These are phyloP conservation scores for Rhabditoides inermis DNA, from an alignment of 2,888 invertebrate species.

Conservation along the genomic window DNA sequence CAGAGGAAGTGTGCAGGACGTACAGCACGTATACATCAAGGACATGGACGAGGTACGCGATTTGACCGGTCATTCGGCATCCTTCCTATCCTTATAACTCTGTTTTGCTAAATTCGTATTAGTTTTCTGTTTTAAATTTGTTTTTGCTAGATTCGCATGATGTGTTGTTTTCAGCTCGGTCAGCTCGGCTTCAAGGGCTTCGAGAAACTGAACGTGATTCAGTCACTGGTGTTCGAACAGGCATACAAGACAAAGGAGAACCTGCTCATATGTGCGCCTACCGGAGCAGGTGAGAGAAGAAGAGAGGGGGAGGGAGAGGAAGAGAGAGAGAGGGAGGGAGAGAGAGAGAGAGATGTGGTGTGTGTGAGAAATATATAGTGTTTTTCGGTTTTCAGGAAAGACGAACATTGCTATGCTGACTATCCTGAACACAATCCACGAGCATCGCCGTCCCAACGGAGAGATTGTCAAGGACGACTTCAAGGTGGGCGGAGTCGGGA, in stretches of 20 bases:
- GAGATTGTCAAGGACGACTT: constrained; percentile 81
- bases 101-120: constrained; percentile 3
- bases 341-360: background rate
- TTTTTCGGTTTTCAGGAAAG: constrained; percentile 63
- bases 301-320: background rate
- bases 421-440: constrained; percentile 79
- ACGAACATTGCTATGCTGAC: constrained; percentile 93
- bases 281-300: constrained; percentile 69
- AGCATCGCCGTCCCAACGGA: constrained; percentile 67
- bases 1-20: constrained; percentile 37
- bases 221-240: constrained; percentile 85
- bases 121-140: constrained; percentile 1
- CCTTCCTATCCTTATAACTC: background rate
- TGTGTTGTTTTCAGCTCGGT: constrained; percentile 63
- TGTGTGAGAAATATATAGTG: too few relatives aligned
- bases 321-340: background rate
- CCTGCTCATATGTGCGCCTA: constrained; percentile 91
- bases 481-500: too few relatives aligned
- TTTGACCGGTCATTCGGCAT: background rate
- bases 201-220: constrained; percentile 80
- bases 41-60: constrained; percentile 63
- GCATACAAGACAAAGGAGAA: constrained; percentile 95
- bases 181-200: constrained; percentile 80
- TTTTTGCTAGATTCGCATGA: too few relatives aligned
- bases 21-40: constrained; percentile 60